Evolutionary conservation across 2,113 vertebrate genomes (phyloP).

Genomic region (Lynx canadensis): DNA sequence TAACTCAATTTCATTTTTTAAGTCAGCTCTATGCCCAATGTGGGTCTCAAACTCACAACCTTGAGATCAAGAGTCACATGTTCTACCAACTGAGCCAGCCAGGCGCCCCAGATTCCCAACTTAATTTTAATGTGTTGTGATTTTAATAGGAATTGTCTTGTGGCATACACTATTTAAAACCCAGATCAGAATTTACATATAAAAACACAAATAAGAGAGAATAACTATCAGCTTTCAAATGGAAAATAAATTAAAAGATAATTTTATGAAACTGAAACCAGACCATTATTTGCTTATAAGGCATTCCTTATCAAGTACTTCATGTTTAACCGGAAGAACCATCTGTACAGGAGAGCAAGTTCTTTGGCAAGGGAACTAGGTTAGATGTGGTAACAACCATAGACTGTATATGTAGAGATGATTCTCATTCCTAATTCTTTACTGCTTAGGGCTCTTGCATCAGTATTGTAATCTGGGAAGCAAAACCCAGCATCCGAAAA

Average conservation of each 20-base stretch:
- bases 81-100: not conserved
- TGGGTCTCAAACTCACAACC: not conserved
- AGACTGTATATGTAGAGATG: not conserved
- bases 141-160: constrained; percentile 8
- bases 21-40: not conserved
- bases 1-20: not conserved
- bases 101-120: not conserved
- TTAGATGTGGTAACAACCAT: not conserved
- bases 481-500: not conserved
- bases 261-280: constrained; percentile 65
- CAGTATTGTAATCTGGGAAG: not conserved
- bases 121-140: not conserved
- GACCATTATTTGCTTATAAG: constrained; percentile 45
- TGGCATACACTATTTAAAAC: not conserved
- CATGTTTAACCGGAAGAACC: not conserved
- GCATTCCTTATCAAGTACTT: not conserved
- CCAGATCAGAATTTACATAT: not conserved
- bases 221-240: constrained; percentile 3
- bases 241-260: constrained; percentile 62
- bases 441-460: not conserved
- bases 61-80: not conserved
- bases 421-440: not conserved
- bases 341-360: not conserved
- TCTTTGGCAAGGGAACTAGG: not conserved
- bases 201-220: constrained; percentile 3